These are phyloP conservation scores for Apus apus DNA, from an alignment of 2,113 vertebrate species.

Conservation along the genomic window DNA sequence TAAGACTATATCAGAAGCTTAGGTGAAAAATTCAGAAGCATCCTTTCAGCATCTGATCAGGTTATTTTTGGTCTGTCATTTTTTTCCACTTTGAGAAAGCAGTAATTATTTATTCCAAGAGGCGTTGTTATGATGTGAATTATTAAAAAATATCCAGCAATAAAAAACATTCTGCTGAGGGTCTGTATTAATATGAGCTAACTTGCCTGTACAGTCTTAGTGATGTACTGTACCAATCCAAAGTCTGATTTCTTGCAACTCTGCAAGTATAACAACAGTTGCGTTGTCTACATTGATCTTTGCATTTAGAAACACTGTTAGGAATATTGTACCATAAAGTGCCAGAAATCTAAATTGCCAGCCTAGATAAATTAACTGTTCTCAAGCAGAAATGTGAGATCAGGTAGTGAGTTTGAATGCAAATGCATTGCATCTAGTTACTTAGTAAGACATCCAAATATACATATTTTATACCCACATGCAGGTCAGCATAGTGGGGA, in stretches of 20 bases:
- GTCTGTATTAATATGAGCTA: neutral
- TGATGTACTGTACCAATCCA: neutral
- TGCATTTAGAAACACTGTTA: neutral
- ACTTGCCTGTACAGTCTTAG: neutral
- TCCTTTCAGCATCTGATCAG: neutral
- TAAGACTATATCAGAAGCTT: neutral
- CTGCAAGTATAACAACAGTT: neutral
- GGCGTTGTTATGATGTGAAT: neutral
- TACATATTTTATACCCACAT: fast-evolving
- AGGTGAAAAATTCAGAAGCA: neutral
- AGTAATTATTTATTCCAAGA: neutral
- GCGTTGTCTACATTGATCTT: neutral
- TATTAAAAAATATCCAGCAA: constrained; percentile 16
- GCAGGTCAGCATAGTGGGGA: neutral
- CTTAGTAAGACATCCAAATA: neutral
- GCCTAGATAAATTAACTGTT: neutral
- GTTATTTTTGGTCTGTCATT: constrained; percentile 25
- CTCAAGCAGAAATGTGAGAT: neutral
- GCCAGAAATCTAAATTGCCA: neutral
- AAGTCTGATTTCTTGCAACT: neutral
- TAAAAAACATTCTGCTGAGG: neutral
- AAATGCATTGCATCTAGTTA: neutral
- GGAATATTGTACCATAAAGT: neutral
- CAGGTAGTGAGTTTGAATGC: neutral
- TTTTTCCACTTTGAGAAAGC: constrained; percentile 6